Evolutionary conservation across 2,888 invertebrate species (phyloP), one percentile per base, ranked within the genome.

Genomic region (Augochlorella aurata): DNA sequence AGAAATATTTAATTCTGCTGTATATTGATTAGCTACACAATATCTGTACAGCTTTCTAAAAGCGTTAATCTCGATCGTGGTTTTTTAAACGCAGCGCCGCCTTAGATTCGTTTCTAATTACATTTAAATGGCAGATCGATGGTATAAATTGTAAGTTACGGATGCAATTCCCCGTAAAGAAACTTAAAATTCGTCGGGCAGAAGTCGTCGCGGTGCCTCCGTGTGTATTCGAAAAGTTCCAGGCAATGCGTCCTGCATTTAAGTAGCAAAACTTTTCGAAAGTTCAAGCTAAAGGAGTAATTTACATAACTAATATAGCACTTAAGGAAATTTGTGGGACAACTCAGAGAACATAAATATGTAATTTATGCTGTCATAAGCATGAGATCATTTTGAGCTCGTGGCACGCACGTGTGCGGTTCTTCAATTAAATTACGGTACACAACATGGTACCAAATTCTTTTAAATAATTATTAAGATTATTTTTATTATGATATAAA

Each of bases 301-400:
- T 78, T 61, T 78, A 14, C 73, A 78, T 78, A 78, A 50, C 52
- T 78, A 74, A 78, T 58, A 44, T 38, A 44, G 49, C 29, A 74
- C 67, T 72, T 67, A 67, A 67, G 72, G 14, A 71, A 72, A 74
- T 67, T 47, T 47, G 58, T 10, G n/a, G 29, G 44, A 73, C n/a
- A 49, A 38, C 50, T 63, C 10, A 50, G 73, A 38, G 50, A 65
- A 65, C 49, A 65, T 45, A 73, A 38, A 65, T 73, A 65, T 44
- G 73, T 44, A 61, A 71, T 71, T 61, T 47, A 71, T 71, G 58
- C 61, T 24, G 71, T 18, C 9, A 10, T n/a, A 24, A 61, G 29
- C 58, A 29, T 4, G 14, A 47, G 45, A 68, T 8, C 14, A 4
- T 49, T 16, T 68, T 8, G 24, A 66, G 21, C 8, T 66, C 14